Evolutionary conservation across 2,888 invertebrate species (phyloP), one percentile per base, ranked within the genome.

Genomic region (Deilephila porcellus): DNA sequence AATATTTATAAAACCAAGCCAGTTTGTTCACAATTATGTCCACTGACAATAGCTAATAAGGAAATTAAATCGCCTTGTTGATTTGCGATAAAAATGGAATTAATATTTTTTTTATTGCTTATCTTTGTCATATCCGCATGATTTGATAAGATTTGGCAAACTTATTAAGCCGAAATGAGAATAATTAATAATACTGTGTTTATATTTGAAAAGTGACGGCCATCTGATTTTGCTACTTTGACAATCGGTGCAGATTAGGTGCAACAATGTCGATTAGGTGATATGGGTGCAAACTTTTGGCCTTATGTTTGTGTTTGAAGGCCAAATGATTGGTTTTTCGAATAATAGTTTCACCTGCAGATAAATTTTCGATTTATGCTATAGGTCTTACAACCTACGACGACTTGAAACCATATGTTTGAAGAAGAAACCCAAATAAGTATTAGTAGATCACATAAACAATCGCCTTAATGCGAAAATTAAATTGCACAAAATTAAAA

Each of bases 11-110:
- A 32, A 4, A 32, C 32, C 5, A 32, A 2, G 32, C 32, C 32
- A 32, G 32, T 32, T 32, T 32, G 32, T 2, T 32, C 32, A 32
- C 4, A 32, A 45, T 45, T 45, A 1, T 37, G 1, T 7, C 6
- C 8, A 45, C 8, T 45, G 45, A 11, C 11, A 45, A 45, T 2
- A 11, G 32, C 45, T 11, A 11, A 45, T 11, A 11, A 45, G 45
- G 20, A 45, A 64, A 45, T 45, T 37, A 37, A 62, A 37, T 64
- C n/a, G 37, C n/a, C 25, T 52, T 67, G 45, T 25, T 67, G 25
- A 52, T 29, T 67, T 67, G 25, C 25, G 52, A 67, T 67, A 67
- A 67, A 11, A 67, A 25, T 25, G 20, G 2, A 45, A 67, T 67
- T 25, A 52, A 14, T 11, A 34, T 63, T 6, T 19, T 45, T 6